Evolutionary conservation across 37 sponge, comb jelly and placozoan genomes (phyloP).

Genomic region (Beroe ovata): DNA sequence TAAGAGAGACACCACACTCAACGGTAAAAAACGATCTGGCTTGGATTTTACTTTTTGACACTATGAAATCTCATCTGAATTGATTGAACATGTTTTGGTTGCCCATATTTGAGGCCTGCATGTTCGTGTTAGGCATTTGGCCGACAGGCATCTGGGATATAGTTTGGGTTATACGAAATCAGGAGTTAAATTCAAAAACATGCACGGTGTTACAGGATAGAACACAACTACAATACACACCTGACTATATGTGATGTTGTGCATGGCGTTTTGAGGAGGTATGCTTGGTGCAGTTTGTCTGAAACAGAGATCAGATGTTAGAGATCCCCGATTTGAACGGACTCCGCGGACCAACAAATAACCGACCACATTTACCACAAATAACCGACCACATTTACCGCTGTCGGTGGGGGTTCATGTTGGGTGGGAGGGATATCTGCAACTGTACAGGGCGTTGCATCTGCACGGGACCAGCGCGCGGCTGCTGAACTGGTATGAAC

Average conservation of each 20-base stretch:
- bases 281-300: slow-evolving; percentile 1
- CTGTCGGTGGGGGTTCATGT: slow-evolving; percentile 59
- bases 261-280: neutral
- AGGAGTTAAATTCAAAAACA: neutral
- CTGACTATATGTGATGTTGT: slow-evolving; percentile 23
- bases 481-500: slow-evolving; percentile 9
- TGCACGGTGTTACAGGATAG: neutral
- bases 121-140: neutral
- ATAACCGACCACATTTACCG: too few relatives aligned
- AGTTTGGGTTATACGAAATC: too few relatives aligned
- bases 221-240: neutral
- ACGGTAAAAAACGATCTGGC: too few relatives aligned
- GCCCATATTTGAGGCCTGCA: neutral
- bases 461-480: neutral
- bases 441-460: slow-evolving; percentile 3
- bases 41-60: too few relatives aligned
- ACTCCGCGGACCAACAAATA: too few relatives aligned
- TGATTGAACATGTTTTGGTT: slow-evolving; percentile 35
- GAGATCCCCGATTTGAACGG: too few relatives aligned
- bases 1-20: too few relatives aligned
- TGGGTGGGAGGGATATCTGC: slow-evolving; percentile 54
- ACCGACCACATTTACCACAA: too few relatives aligned
- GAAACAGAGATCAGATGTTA: too few relatives aligned
- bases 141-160: neutral
- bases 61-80: slow-evolving; percentile 34